A percentile compares a stretch with the other conserved stretches of the same genome.
These are phyloP conservation scores for Dolichomitus sp. DNA, from an alignment of 2,888 invertebrate species.

Conservation along the genomic window DNA sequence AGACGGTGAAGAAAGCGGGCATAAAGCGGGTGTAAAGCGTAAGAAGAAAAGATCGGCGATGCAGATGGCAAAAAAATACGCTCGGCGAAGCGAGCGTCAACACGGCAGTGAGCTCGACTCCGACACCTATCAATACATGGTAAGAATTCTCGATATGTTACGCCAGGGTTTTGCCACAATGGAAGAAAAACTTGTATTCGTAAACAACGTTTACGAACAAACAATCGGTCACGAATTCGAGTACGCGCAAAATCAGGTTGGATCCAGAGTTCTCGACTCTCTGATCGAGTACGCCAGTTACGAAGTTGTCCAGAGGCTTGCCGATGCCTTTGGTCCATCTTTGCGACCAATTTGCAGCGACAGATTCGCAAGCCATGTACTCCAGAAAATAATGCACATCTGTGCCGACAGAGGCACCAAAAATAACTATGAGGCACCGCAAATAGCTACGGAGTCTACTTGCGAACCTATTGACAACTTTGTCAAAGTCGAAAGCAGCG, in stretches of 20 bases:
- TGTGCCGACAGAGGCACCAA: constrained; percentile 88
- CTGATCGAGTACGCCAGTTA: constrained; percentile 90
- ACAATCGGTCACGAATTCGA: constrained; percentile 91
- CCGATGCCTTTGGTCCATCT: constrained; percentile 89
- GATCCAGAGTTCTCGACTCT: constrained; percentile 92
- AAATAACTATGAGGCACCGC: no score
- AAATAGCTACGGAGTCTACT: neutral
- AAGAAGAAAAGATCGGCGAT: constrained; percentile 90
- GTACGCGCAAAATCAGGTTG: constrained; percentile 93
- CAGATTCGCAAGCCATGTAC: constrained; percentile 92
- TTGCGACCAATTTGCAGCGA: constrained; percentile 92
- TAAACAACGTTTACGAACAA: constrained; percentile 92
- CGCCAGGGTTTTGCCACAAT: constrained; percentile 89
- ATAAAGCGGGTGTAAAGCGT: constrained; percentile 82
- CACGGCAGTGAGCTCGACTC: constrained; percentile 91
- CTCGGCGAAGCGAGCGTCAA: constrained; percentile 86
- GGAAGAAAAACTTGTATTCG: constrained; percentile 92
- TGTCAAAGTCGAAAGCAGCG: constrained; percentile 62
- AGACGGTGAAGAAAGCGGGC: neutral
- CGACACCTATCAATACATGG: constrained; percentile 92
- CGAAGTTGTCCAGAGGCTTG: constrained; percentile 89
- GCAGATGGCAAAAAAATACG: constrained; percentile 92
- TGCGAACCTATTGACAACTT: constrained; percentile 61
- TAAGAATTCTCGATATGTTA: constrained; percentile 91
- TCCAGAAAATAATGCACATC: constrained; percentile 90